phyloP scores from a whole-genome alignment of 1,140 invertebrate genomes.

The Cotesia chilonis region DNA sequence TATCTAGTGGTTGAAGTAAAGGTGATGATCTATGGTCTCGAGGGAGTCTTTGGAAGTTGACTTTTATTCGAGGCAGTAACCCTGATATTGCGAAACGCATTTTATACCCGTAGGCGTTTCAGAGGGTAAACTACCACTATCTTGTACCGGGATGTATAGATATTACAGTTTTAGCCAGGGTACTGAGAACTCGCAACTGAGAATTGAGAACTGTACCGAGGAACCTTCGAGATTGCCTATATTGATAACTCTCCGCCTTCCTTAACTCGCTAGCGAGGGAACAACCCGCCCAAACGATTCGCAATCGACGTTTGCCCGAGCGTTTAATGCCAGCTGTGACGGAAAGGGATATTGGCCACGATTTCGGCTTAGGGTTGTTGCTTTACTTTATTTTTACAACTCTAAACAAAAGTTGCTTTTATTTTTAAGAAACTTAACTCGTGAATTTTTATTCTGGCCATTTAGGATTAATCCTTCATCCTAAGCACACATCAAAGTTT shows the following conservation, averaged over 20 bases:
- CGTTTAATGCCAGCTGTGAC: conserved; percentile 17
- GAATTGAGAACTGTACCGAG: too few species aligned
- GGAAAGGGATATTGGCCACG: conserved; percentile 17
- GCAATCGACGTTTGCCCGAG: conserved; percentile 17
- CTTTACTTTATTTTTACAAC: conserved; percentile 8
- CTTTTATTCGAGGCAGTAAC: conserved; percentile 12
- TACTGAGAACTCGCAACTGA: too few species aligned
- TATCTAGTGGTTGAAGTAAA: background rate
- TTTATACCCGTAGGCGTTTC: background rate
- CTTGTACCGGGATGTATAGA: too few species aligned
- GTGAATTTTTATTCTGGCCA: too few species aligned
- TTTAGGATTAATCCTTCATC: too few species aligned
- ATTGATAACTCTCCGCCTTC: conserved; percentile 26
- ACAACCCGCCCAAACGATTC: conserved; percentile 17
- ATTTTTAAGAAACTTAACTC: too few species aligned
- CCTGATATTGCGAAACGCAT: conserved; percentile 20
- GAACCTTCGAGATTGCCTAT: conserved; percentile 9
- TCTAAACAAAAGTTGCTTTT: background rate
- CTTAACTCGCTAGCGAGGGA: background rate
- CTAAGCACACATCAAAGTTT: background rate
- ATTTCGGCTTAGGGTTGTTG: background rate
- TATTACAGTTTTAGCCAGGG: too few species aligned
- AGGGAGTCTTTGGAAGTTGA: conserved; percentile 14
- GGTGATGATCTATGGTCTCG: conserved; percentile 8
- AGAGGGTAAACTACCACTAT: too few species aligned